Conservation (phyloP, 1,140 invertebrate genomes). For the Nephila pilipes region DNA sequence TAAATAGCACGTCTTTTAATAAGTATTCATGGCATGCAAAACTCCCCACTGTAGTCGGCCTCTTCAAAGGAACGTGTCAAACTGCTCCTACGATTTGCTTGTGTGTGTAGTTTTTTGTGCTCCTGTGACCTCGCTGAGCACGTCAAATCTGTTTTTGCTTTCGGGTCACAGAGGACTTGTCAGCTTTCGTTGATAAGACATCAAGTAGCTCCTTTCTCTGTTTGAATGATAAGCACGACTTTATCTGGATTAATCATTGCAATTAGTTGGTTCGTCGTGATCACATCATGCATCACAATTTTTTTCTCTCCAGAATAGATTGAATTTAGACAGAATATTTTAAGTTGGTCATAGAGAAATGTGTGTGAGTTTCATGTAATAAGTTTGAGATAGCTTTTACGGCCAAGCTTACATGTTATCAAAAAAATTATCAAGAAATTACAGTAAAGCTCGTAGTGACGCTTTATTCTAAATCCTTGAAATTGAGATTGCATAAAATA, state of each 20-base stretch:
- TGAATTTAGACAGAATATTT: too few relatives aligned
- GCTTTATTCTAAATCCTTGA: too few relatives aligned
- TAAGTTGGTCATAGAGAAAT: too few relatives aligned
- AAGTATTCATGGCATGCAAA: slow-evolving; percentile 41
- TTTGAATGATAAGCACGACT: not conserved
- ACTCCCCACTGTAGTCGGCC: not conserved
- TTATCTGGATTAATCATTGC: slow-evolving; percentile 48
- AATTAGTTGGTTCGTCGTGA: slow-evolving; percentile 48
- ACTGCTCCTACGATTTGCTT: slow-evolving; percentile 39
- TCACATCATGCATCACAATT: slow-evolving; percentile 18
- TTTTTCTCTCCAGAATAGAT: not conserved
- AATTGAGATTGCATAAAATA: too few relatives aligned
- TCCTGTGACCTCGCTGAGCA: not conserved
- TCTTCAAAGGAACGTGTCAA: slow-evolving; percentile 48
- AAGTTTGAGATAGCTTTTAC: too few relatives aligned
- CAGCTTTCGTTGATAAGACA: slow-evolving; percentile 39
- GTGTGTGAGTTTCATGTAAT: too few relatives aligned
- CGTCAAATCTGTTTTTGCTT: not conserved
- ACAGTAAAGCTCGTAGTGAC: too few relatives aligned
- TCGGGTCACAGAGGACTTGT: not conserved
- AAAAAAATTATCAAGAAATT: too few relatives aligned
- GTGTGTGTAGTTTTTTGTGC: slow-evolving; percentile 3
- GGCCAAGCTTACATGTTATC: too few relatives aligned
- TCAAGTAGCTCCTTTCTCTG: not conserved
- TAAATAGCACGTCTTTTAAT: not conserved